phyloP scores from a whole-genome alignment of 2,888 invertebrate genomes.

The Lasioglossum malachurum region DNA sequence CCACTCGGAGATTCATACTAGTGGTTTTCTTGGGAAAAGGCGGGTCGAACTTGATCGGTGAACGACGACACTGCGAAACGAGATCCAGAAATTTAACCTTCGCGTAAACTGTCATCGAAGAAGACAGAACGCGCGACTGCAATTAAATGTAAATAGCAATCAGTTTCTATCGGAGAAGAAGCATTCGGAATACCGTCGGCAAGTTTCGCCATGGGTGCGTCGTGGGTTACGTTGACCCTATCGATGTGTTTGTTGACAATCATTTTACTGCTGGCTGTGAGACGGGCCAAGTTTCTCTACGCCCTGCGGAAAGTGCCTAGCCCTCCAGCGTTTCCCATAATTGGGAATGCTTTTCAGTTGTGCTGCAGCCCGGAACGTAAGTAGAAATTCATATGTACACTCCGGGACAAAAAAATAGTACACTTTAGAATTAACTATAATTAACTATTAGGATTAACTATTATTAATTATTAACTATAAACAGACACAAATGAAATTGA shows the following conservation, averaged over 20 bases:
- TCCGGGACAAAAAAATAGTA: too few species aligned
- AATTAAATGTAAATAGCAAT: neutral
- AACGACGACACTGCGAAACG: neutral
- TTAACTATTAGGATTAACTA: too few species aligned
- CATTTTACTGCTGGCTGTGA: constrained; percentile 62
- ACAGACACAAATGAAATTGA: too few species aligned
- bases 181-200: neutral
- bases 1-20: neutral
- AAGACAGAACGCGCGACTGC: neutral
- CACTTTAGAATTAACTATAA: too few species aligned
- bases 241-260: constrained; percentile 65
- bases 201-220: constrained; percentile 35
- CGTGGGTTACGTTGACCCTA: constrained; percentile 73
- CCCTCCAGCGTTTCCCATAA: constrained; percentile 80
- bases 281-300: constrained; percentile 75
- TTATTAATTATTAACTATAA: too few species aligned
- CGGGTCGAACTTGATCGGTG: neutral
- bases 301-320: constrained; percentile 78
- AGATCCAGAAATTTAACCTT: neutral
- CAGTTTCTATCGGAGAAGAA: neutral
- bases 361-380: constrained; percentile 82
- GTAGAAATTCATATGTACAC: constrained; percentile 33
- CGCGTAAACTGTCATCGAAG: neutral
- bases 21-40: neutral
- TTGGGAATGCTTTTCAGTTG: constrained; percentile 83